A percentile compares a stretch with the other conserved stretches of the same genome.
Evolutionary conservation across 1,140 invertebrate genomes (phyloP).

Genomic region (Megalopta genalis): DNA sequence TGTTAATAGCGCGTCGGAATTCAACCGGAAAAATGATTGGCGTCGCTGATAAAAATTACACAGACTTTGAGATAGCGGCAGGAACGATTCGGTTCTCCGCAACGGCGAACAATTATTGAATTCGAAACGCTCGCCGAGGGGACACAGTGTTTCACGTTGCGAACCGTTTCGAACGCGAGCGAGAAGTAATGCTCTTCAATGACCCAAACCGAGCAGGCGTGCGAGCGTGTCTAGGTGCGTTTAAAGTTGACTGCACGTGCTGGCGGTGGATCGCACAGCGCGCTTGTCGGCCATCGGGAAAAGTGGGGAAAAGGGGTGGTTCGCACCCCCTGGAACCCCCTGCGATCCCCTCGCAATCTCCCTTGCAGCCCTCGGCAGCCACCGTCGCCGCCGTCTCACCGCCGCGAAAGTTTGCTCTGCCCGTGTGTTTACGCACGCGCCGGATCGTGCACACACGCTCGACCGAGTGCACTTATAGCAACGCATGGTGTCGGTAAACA

Average conservation of each 20-base stretch:
- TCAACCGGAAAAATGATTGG: no score
- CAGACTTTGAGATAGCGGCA: neutral
- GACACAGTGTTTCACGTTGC: neutral
- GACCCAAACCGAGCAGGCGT: neutral
- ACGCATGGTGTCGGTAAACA: slow-evolving; percentile 18
- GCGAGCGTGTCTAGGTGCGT: slow-evolving; percentile 19
- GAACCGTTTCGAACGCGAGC: neutral
- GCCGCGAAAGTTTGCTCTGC: slow-evolving; percentile 59
- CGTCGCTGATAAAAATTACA: neutral
- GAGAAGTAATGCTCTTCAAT: slow-evolving; percentile 31
- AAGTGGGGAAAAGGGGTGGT: slow-evolving; percentile 27
- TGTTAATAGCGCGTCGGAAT: no score
- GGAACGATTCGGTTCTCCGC: neutral
- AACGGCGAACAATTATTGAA: slow-evolving; percentile 2
- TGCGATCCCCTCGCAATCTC: no score
- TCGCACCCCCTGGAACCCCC: slow-evolving; percentile 22
- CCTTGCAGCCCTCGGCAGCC: neutral
- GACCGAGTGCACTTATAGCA: slow-evolving; percentile 24
- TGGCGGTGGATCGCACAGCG: slow-evolving; percentile 17
- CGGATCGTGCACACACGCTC: slow-evolving; percentile 35
- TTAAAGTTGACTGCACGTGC: slow-evolving; percentile 38
- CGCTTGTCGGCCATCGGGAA: slow-evolving; percentile 23
- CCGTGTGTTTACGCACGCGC: slow-evolving; percentile 59
- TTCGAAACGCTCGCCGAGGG: slow-evolving; percentile 17
- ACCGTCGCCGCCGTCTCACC: neutral